A percentile compares a stretch with the other conserved stretches of the same genome.
These are phyloP conservation scores for Grapholita molesta DNA, from an alignment of 1,140 invertebrate genomes.

Conservation along the genomic window DNA sequence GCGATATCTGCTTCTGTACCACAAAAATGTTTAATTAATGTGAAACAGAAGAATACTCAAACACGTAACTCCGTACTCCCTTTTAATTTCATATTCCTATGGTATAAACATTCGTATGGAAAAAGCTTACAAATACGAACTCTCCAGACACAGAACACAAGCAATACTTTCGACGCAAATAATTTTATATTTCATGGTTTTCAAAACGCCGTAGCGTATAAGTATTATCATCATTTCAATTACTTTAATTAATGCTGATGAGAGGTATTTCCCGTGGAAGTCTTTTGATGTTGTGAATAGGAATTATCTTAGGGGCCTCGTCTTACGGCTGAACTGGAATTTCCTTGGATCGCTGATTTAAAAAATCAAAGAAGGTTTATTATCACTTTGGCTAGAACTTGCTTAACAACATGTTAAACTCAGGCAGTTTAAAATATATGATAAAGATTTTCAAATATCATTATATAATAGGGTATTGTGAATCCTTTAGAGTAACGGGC, in stretches of 20 bases:
- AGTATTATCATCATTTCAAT: background rate
- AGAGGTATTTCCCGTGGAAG: background rate
- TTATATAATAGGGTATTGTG: too few species aligned
- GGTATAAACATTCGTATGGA: too few species aligned
- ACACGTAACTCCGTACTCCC: too few species aligned
- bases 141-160: too few species aligned
- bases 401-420: background rate
- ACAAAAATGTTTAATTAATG: too few species aligned
- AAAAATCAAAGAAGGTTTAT: background rate
- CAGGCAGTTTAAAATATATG: background rate
- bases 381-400: background rate
- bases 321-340: background rate
- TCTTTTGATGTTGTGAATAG: background rate
- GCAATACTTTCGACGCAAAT: background rate
- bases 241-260: conserved; percentile 1
- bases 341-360: background rate
- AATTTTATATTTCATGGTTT: background rate
- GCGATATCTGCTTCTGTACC: too few species aligned
- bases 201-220: background rate
- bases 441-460: background rate
- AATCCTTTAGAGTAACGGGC: too few species aligned
- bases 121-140: too few species aligned
- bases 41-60: too few species aligned
- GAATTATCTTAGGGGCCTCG: background rate
- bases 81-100: too few species aligned